Conservation (phyloP, 2,797 vertebrate genomes). For the Enteromius unitaeniatus region DNA sequence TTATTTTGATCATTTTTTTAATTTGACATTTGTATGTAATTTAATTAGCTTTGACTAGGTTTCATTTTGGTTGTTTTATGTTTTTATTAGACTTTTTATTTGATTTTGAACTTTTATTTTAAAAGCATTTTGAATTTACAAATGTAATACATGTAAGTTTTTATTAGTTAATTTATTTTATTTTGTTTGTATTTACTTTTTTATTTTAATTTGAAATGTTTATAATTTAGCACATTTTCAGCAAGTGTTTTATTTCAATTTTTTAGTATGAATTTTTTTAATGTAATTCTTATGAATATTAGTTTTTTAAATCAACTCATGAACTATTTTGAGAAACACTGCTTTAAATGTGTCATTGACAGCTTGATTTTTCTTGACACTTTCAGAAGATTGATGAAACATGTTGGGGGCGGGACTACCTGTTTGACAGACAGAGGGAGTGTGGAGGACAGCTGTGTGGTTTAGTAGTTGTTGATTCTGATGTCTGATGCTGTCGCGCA, state of each 20-base stretch:
- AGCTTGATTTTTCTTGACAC: not conserved
- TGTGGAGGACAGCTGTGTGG: not conserved
- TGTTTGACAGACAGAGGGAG: not conserved
- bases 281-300: no score
- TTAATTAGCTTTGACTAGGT: not conserved
- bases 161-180: no score
- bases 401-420: not conserved
- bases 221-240: no score
- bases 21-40: not conserved
- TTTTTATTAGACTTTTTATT: not conserved
- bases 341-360: not conserved
- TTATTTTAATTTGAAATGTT: no score
- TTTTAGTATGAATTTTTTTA: no score
- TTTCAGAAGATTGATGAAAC: not conserved
- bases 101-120: not conserved
- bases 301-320: no score
- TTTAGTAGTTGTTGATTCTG: not conserved
- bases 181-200: no score
- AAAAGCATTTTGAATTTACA: no score
- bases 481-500: constrained; percentile 55
- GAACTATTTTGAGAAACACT: not conserved
- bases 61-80: not conserved
- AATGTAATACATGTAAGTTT: no score
- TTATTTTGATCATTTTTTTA: not conserved
- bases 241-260: not conserved